These are phyloP conservation scores for Rhadinocentrus ornatus DNA, from an alignment of 2,797 vertebrate species.

Conservation along the genomic window DNA sequence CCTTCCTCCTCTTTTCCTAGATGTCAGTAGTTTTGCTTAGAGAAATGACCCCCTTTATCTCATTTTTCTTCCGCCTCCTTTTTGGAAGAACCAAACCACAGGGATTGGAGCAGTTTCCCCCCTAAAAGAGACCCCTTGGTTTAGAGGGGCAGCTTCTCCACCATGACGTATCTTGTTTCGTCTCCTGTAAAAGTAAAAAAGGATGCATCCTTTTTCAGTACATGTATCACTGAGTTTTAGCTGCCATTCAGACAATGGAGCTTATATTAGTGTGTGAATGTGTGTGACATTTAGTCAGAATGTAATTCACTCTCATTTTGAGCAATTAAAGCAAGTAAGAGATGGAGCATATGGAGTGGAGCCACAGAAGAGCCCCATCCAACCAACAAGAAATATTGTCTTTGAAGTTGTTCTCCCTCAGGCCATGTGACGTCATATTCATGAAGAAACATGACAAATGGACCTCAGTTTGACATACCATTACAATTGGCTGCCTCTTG, in stretches of 20 bases:
- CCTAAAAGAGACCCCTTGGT: slow-evolving; percentile 31
- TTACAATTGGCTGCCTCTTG: slow-evolving; percentile 41
- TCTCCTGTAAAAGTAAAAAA: background rate
- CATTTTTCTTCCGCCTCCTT: slow-evolving; percentile 40
- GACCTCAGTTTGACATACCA: slow-evolving; percentile 38
- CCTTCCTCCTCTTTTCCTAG: slow-evolving; percentile 46
- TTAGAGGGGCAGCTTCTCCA: slow-evolving; percentile 30
- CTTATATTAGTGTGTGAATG: background rate
- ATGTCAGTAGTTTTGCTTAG: slow-evolving; percentile 57
- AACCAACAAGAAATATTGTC: slow-evolving; percentile 4
- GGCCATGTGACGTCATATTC: slow-evolving; percentile 26
- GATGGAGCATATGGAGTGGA: slow-evolving; percentile 38
- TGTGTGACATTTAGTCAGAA: too few species aligned
- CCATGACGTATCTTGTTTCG: background rate
- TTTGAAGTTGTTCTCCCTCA: slow-evolving; percentile 37
- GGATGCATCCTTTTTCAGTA: too few species aligned
- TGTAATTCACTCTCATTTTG: slow-evolving; percentile 20
- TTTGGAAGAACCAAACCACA: slow-evolving; percentile 33
- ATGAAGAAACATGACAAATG: background rate
- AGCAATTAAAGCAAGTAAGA: slow-evolving; percentile 42
- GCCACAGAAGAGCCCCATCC: slow-evolving; percentile 12
- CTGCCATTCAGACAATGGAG: background rate
- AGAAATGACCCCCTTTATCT: slow-evolving; percentile 24
- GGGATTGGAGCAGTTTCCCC: slow-evolving; percentile 40
- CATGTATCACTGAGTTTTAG: background rate